A percentile compares a stretch with the other conserved stretches of the same genome.
phyloP scores from a whole-genome alignment of 37 sponge, comb jelly and placozoan genomes.

The Sycon ciliatum region DNA sequence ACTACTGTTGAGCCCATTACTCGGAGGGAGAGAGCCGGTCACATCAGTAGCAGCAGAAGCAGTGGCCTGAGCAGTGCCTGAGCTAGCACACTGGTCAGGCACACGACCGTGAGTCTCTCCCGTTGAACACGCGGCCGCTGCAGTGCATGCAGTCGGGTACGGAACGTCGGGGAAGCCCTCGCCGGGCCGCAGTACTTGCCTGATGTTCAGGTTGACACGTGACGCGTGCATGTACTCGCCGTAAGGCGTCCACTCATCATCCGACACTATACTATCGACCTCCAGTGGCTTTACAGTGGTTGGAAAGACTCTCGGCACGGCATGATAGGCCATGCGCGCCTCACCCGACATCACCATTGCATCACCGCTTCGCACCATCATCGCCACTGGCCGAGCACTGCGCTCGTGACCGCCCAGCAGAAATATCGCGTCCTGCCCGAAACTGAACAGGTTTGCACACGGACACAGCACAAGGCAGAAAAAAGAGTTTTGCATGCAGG shows the following conservation, averaged over 20 bases:
- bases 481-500: too few species aligned
- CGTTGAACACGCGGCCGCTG: too few species aligned
- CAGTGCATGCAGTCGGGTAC: too few species aligned
- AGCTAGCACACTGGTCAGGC: too few species aligned
- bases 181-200: slow-evolving; percentile 57
- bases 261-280: background rate
- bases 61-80: too few species aligned
- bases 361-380: slow-evolving; percentile 75
- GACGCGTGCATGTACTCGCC: slow-evolving; percentile 44
- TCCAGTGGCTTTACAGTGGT: background rate
- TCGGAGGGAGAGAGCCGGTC: too few species aligned
- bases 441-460: slow-evolving; percentile 50
- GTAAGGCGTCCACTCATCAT: background rate
- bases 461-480: too few species aligned
- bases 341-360: slow-evolving; percentile 68
- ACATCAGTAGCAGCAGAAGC: too few species aligned
- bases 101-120: too few species aligned
- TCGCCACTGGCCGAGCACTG: slow-evolving; percentile 37
- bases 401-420: slow-evolving; percentile 74
- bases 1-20: too few species aligned
- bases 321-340: slow-evolving; percentile 74
- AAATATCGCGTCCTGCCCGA: slow-evolving; percentile 83
- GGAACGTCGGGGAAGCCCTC: slow-evolving; percentile 1
- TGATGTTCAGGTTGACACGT: slow-evolving; percentile 74
- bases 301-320: slow-evolving; percentile 61